Evolutionary conservation across 2,888 invertebrate genomes (phyloP).

Genomic region (Myopa testacea): DNA sequence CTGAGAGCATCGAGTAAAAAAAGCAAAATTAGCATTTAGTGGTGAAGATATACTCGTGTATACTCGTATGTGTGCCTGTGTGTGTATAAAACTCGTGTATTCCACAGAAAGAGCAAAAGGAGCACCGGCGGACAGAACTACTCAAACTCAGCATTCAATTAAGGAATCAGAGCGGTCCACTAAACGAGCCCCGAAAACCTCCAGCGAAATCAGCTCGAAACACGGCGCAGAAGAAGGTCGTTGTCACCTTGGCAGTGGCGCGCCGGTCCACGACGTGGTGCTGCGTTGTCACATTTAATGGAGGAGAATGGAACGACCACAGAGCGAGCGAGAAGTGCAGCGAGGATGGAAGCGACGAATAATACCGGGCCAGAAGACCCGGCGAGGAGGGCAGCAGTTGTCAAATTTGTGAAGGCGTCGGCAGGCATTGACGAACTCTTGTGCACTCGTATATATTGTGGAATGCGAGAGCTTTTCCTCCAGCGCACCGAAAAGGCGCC

Average conservation of each 20-base stretch:
- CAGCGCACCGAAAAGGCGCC: too few relatives aligned
- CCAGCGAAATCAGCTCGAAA: not conserved
- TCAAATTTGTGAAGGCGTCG: slow-evolving; percentile 35
- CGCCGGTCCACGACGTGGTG: not conserved
- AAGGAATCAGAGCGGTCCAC: slow-evolving; percentile 22
- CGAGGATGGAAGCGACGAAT: not conserved
- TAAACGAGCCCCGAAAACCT: not conserved
- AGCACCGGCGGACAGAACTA: not conserved
- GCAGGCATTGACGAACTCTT: slow-evolving; percentile 38
- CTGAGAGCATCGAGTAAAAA: not conserved
- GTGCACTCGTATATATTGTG: not conserved
- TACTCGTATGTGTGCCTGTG: not conserved
- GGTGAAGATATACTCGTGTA: slow-evolving; percentile 53
- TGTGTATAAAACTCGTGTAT: not conserved
- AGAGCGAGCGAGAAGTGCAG: not conserved
- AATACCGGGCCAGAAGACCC: too few relatives aligned
- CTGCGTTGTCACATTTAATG: slow-evolving; percentile 24
- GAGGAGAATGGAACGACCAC: not conserved
- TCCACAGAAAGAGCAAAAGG: slow-evolving; percentile 1
- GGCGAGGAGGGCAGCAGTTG: not conserved
- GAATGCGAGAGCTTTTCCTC: too few relatives aligned
- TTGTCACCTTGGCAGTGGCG: slow-evolving; percentile 17
- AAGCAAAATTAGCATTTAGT: slow-evolving; percentile 55
- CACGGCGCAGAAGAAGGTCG: slow-evolving; percentile 15
- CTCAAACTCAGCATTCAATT: slow-evolving; percentile 23